Base-by-base conservation (phyloP, 30 jellyfish, hydroid and myxozoan genomes). In the Catostylus mosaicus region DNA sequence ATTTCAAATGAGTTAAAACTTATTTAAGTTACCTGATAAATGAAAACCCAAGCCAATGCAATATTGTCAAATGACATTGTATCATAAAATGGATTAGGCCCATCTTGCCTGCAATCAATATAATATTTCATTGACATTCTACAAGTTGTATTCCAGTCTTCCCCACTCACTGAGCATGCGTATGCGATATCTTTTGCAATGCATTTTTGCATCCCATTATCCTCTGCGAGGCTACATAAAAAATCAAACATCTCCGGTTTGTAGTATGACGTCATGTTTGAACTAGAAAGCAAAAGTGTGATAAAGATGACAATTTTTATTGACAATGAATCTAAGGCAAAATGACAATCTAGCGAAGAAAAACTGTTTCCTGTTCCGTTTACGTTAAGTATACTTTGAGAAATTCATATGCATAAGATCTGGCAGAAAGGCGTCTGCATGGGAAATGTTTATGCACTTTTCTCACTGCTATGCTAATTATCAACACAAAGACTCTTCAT, bases 61-160 rank as follows among this genome's bases (percentile, higher is more conserved):
- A 91, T 84, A 35, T 91, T 91, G 50, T 91, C 98, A 86, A 91
- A 91, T 14, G 98, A 91, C 82, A 91, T 79, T 40, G 92, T 91
- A 34, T 88, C 95, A 47, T 78, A 80, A 63, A 29, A 91, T 22
- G 98, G 98, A 45, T 91, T 91, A 18, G 97, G 97, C 36, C 97
- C 97, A 27, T 61, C 85, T 70, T 83, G 89, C 59, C 60, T 64
- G 64, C 97, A 90, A 2, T 50, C 34, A 18, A 88, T 77, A 57
- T 89, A 83, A 62, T 82, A 74, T 10, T 70, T 29, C 73, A 43
- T 59, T 14, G 77, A 52, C 14, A 45, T 62, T 47, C 35, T 40
- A 57, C 97, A 90, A 12, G 92, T 52, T 16, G 89, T 90, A 38
- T 60, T 60, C 0, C 37, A 33, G 22, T 33, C 56, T 31, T 11